Percentiles rank a stretch among this genome's conserved stretches.
Conservation (phyloP, 2,797 vertebrate species). For the Acipenser oxyrinchus region DNA sequence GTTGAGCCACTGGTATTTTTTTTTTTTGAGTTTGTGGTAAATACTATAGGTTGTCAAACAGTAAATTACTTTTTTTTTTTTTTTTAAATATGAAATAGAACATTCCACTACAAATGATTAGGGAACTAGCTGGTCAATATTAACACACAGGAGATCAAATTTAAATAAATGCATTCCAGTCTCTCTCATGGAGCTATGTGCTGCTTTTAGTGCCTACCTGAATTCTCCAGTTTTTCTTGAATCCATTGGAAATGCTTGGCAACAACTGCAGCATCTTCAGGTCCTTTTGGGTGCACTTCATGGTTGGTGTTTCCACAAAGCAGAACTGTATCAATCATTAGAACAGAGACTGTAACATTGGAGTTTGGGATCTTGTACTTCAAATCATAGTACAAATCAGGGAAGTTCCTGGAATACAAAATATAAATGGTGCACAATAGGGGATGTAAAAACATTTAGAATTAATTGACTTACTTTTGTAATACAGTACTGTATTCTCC, state of each 20-base stretch:
- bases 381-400: constrained; percentile 46
- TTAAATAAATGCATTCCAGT: neutral
- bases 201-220: constrained; percentile 23
- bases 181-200: neutral
- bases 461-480: too few relatives aligned
- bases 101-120: too few relatives aligned
- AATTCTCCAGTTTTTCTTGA: constrained; percentile 29
- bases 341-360: constrained; percentile 38
- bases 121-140: too few relatives aligned
- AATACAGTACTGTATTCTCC: too few relatives aligned
- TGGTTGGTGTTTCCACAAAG: constrained; percentile 54
- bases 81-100: too few relatives aligned
- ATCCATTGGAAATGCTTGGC: constrained; percentile 48
- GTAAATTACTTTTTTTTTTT: too few relatives aligned
- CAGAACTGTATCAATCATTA: constrained; percentile 55
- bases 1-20: neutral
- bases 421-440: too few relatives aligned
- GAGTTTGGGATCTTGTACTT: constrained; percentile 38
- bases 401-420: constrained; percentile 40
- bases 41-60: too few relatives aligned
- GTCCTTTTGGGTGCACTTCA: constrained; percentile 30
- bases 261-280: constrained; percentile 31
- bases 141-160: neutral
- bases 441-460: too few relatives aligned
- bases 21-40: too few relatives aligned